Conservation (phyloP, 64 coral and sea anemone genomes). For the Montipora cactus region DNA sequence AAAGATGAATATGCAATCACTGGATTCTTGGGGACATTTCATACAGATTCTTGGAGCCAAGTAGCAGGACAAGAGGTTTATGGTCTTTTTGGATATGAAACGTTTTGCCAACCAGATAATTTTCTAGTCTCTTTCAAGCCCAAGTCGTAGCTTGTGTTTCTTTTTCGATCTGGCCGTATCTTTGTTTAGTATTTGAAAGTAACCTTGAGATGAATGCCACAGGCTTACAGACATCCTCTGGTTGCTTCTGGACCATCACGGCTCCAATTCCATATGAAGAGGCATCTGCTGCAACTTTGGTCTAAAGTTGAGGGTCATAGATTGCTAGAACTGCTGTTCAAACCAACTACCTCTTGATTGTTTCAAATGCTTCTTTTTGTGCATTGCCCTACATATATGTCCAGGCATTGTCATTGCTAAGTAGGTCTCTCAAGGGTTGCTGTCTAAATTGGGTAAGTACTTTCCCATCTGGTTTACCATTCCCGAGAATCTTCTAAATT, state of each 20-base stretch:
- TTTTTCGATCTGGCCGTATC: slow-evolving; percentile 4
- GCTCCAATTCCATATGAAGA: no score
- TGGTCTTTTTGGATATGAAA: slow-evolving; percentile 38
- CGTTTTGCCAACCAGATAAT: slow-evolving; percentile 35
- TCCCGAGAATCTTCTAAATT: background rate
- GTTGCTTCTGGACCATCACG: background rate
- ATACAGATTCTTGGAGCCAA: background rate
- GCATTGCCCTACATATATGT: background rate
- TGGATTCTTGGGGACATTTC: background rate
- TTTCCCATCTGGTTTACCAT: background rate
- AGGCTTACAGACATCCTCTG: background rate
- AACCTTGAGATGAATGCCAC: slow-evolving; percentile 36
- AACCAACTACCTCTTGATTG: background rate
- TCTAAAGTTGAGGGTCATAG: slow-evolving; percentile 17
- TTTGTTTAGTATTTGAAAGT: no score
- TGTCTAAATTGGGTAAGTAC: background rate
- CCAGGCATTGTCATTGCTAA: background rate
- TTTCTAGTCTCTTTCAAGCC: background rate
- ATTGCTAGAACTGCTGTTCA: no score
- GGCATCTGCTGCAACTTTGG: background rate
- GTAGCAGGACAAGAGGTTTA: slow-evolving; percentile 10
- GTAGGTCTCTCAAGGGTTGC: background rate
- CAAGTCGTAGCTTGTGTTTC: no score
- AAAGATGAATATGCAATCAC: background rate
- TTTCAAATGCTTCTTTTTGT: background rate